Conservation (phyloP, 2,113 vertebrate species). For the Catharus fuscescens region DNA sequence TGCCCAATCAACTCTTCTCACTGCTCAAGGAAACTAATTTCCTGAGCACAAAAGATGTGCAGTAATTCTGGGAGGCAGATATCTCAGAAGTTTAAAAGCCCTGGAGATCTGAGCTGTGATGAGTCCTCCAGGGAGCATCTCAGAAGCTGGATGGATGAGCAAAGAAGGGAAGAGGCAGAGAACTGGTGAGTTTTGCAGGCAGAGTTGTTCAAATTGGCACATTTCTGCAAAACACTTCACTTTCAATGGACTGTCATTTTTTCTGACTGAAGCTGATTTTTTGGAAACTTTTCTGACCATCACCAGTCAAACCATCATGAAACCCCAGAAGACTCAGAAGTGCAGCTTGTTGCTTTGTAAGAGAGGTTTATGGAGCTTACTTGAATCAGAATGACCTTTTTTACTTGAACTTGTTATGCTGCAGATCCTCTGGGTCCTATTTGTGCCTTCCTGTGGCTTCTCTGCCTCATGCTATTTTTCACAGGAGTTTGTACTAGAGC, state of each 20-base stretch:
- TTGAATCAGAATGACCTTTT: not conserved
- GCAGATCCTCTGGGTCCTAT: not conserved
- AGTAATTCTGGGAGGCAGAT: not conserved
- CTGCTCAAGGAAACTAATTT: not conserved
- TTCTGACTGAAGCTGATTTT: not conserved
- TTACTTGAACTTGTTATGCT: not conserved
- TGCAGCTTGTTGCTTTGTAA: not conserved
- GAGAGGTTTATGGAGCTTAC: not conserved
- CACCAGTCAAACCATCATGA: not conserved
- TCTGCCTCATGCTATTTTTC: not conserved
- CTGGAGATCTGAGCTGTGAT: not conserved
- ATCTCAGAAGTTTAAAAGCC: not conserved
- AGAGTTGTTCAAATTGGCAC: not conserved
- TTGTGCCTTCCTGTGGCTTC: not conserved
- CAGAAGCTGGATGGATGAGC: not conserved
- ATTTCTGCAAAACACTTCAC: not conserved
- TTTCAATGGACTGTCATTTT: not conserved
- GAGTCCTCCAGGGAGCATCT: not conserved
- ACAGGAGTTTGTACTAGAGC: not conserved
- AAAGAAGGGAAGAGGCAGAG: not conserved
- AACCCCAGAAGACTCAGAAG: not conserved
- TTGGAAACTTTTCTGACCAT: not conserved
- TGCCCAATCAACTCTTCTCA: not conserved
- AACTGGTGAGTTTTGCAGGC: not conserved
- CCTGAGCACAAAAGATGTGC: not conserved